Percentiles rank a stretch among this genome's conserved stretches.
Conservation (phyloP, 53 echinoderm and acorn worm species). For the Holothuria leucospilota region DNA sequence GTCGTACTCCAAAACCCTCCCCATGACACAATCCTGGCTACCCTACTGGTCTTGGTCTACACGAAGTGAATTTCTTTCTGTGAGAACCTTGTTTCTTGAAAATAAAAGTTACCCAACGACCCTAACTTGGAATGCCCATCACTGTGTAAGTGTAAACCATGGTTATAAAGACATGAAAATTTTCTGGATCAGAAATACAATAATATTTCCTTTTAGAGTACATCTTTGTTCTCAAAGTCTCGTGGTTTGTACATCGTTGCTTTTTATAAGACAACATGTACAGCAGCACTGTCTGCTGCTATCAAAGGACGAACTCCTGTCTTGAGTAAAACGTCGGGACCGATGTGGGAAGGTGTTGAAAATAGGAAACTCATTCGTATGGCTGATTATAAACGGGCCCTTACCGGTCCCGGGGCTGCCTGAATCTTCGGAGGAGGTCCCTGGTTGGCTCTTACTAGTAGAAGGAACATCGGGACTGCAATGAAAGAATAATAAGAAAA, state of each 20-base stretch:
- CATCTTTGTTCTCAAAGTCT: neutral
- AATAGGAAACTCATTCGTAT: neutral
- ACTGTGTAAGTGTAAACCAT: too few relatives aligned
- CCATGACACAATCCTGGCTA: too few relatives aligned
- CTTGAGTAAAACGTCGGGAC: slow-evolving; percentile 15
- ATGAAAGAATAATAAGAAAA: too few relatives aligned
- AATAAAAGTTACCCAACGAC: too few relatives aligned
- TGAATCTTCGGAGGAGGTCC: slow-evolving; percentile 16
- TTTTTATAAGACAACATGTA: slow-evolving; percentile 28
- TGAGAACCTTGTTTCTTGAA: too few relatives aligned
- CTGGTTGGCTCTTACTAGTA: slow-evolving; percentile 7
- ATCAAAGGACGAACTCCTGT: slow-evolving; percentile 34
- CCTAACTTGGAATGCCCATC: too few relatives aligned
- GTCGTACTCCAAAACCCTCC: too few relatives aligned
- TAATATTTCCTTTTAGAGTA: too few relatives aligned
- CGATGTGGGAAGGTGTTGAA: slow-evolving; percentile 46
- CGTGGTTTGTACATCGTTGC: slow-evolving; percentile 28
- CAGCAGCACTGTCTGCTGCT: slow-evolving; percentile 42
- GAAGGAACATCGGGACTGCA: slow-evolving; percentile 31
- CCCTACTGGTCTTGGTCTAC: too few relatives aligned
- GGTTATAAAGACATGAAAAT: too few relatives aligned
- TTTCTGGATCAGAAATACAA: too few relatives aligned
- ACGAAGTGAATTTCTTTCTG: too few relatives aligned
- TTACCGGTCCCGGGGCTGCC: slow-evolving; percentile 4
- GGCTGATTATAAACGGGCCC: slow-evolving; percentile 19